Evolutionary conservation across 2,888 invertebrate genomes (phyloP).

Genomic region (Drosophila subsilvestris): DNA sequence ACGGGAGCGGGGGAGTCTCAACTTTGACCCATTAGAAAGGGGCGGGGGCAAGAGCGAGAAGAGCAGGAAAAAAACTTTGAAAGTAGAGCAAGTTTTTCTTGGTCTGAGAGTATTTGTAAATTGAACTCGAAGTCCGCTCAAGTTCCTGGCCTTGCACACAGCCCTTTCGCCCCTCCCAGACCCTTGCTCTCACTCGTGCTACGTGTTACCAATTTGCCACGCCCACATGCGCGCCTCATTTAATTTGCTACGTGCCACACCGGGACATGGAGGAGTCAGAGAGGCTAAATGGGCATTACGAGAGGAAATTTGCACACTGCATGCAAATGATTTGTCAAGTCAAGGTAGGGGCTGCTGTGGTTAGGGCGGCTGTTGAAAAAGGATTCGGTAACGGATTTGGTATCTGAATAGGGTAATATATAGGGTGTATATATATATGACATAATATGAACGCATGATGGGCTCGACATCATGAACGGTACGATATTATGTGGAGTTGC

Average conservation of each 20-base stretch:
- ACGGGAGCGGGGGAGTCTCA: conserved; percentile 56
- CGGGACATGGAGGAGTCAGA: neutral
- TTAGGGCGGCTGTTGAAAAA: conserved; percentile 5
- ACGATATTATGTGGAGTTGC: conserved; percentile 84
- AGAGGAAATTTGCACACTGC: conserved; percentile 45
- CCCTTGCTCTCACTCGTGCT: conserved; percentile 32
- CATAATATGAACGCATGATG: conserved; percentile 82
- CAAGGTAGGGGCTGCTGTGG: neutral
- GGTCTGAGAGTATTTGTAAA: conserved; percentile 60
- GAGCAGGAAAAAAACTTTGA: conserved; percentile 33
- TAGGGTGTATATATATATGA: conserved; percentile 51
- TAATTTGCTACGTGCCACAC: conserved; percentile 66
- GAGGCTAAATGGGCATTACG: conserved; percentile 36
- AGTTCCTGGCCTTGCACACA: conserved; percentile 2
- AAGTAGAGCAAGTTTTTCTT: conserved; percentile 59
- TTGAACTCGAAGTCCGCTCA: conserved; percentile 50
- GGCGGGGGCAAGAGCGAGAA: conserved; percentile 7
- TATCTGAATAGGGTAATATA: conserved; percentile 20
- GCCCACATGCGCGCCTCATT: conserved; percentile 53
- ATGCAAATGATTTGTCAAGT: conserved; percentile 63
- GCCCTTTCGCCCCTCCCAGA: neutral
- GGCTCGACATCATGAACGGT: conserved; percentile 74
- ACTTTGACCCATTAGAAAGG: conserved; percentile 67
- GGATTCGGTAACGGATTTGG: conserved; percentile 15
- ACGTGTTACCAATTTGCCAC: conserved; percentile 67